Base-by-base conservation (phyloP, 1,140 invertebrate species). In the Ganaspis sp. region DNA sequence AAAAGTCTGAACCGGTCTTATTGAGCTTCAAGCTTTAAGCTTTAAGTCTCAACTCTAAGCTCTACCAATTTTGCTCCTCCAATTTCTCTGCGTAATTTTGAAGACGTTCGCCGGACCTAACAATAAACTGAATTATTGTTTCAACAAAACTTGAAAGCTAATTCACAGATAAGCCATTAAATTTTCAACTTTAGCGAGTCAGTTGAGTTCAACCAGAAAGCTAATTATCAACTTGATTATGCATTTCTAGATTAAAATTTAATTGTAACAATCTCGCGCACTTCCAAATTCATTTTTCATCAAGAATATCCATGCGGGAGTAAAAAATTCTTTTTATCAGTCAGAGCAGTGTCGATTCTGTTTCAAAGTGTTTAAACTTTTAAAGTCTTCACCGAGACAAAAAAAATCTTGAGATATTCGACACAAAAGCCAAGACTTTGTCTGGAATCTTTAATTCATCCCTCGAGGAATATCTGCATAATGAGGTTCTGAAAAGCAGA, bases 61-160 rank as follows among this genome's bases (percentile, higher is more conserved):
- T 71, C 29, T 49, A 73, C 74, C 74, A 79, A 75, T 80, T 76
- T 76, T 72, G 72, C 74, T 69, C 17, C 53, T 26, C 74, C 74
- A 80, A 80, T 80, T 80, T 72, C 78, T 76, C 45, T 69, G 49
- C 26, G 71, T 79, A 79, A 79, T 76, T 76, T 72, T 9, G 72
- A 64, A 80, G 78, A 74, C 75, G 69, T 69, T 54, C 0, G 69
- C 37, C 49, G 45, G 64, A 73, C 64, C 4, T 29, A 9, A 58
- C 70, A 4, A 17, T 49, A 49, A 49, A 49, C 45, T 4, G 45
- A 49, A 49, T 49, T 49, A 49, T 45, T 49, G n/a, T 49, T 17
- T n/a, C 12, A 45, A 34, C 0, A n/a, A 6, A 49, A 49, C 15
- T 49, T 49, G 45, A 49, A 49, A 49, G 45, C 45, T 49, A n/a